phyloP scores from a whole-genome alignment of 2,797 vertebrate species.

The Dryobates pubescens region DNA sequence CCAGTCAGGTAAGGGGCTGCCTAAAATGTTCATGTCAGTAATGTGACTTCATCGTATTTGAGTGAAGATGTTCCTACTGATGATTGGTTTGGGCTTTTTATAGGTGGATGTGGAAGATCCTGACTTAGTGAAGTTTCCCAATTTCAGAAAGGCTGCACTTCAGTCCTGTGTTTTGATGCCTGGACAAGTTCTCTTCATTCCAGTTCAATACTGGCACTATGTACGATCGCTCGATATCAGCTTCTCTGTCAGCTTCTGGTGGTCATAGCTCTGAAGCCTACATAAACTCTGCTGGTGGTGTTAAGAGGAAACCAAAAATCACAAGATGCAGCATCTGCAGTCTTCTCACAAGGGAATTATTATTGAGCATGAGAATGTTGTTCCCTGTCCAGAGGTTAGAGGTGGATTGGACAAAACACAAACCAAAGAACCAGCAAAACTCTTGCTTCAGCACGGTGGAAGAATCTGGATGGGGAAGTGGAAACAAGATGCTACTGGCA shows the following conservation, averaged over 20 bases:
- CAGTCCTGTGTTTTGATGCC: conserved; percentile 89
- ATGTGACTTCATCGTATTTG: not conserved
- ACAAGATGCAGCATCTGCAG: not conserved
- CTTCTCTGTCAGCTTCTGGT: conserved; percentile 98
- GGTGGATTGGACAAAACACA: not conserved
- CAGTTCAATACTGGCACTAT: conserved; percentile 92
- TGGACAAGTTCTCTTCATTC: conserved; percentile 94
- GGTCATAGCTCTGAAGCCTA: conserved; percentile 80
- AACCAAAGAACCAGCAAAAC: not conserved
- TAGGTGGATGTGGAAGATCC: conserved; percentile 95
- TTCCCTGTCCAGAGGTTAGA: not conserved
- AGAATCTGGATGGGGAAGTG: not conserved
- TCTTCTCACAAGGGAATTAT: not conserved
- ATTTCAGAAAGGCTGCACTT: conserved; percentile 83
- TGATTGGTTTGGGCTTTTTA: not conserved
- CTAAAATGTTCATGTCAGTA: not conserved
- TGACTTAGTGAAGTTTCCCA: conserved; percentile 84
- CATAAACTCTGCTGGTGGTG: not conserved
- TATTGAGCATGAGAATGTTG: not conserved
- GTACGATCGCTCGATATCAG: conserved; percentile 91
- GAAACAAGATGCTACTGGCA: not conserved
- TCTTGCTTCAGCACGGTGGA: not conserved
- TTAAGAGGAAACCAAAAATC: not conserved
- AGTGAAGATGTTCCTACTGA: not conserved
- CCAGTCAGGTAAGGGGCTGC: conserved; percentile 88